Conservation (phyloP, 2,113 vertebrate genomes). For the Leucopternis melanops region DNA sequence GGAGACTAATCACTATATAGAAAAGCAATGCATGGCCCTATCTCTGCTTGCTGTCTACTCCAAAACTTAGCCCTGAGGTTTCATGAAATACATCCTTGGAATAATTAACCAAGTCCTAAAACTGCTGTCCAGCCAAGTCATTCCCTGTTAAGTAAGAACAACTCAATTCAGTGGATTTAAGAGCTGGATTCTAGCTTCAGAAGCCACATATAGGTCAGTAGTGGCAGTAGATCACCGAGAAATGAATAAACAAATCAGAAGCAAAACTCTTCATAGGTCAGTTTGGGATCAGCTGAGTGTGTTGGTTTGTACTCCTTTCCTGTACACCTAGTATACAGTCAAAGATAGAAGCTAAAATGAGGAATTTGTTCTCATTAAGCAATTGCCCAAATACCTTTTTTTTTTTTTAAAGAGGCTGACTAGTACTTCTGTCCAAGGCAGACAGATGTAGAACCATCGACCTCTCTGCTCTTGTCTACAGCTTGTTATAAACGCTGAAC, state of each 20-base stretch:
- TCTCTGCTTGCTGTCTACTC: background rate
- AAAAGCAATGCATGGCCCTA: too few species aligned
- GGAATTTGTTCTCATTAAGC: background rate
- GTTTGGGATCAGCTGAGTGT: background rate
- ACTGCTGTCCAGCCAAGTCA: background rate
- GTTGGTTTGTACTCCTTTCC: background rate
- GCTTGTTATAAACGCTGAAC: background rate
- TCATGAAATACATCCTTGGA: background rate
- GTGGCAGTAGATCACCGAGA: background rate
- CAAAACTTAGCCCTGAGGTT: background rate
- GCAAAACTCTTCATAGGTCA: background rate
- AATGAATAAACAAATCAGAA: rapidly evolving
- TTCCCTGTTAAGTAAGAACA: background rate
- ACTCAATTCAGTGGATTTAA: background rate
- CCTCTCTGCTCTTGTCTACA: background rate
- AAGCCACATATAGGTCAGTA: background rate
- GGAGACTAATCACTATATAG: too few species aligned
- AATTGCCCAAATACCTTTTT: background rate
- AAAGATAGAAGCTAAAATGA: background rate
- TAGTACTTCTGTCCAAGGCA: background rate
- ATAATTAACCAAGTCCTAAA: background rate
- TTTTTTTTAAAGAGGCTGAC: background rate
- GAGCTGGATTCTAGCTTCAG: background rate
- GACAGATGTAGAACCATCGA: background rate
- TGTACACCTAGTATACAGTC: background rate